Evolutionary conservation across 1,140 invertebrate species (phyloP), one percentile per base, ranked within the genome.

Genomic region (Hylaeus anthracinus): DNA sequence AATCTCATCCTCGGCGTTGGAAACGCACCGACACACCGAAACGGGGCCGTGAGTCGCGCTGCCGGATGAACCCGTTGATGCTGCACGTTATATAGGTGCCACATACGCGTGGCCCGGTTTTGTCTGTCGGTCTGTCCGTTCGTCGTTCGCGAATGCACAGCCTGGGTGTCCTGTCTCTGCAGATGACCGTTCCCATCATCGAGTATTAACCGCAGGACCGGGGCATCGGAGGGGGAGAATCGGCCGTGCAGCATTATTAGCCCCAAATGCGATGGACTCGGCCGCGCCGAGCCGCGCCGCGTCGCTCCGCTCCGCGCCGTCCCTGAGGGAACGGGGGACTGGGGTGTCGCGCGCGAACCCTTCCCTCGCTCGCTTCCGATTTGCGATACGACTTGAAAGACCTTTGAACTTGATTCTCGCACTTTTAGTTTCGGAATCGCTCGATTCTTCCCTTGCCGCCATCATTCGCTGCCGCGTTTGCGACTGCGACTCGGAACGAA

Each of bases 101-200:
- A 90, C 89, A 91, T 86, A 90, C 90, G 90, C 89, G 90, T 92
- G 92, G 91, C 91, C 87, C 90, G 88, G 80, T 93, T 92, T 92
- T 91, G 89, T 90, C 89, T 77, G 86, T 87, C 87, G 83, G 85
- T 89, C 78, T 67, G 81, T 87, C 81, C 84, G 72, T 87, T 64
- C 86, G 80, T 86, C 86, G 81, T 85, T 88, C 90, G 86, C 89
- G 90, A 91, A 92, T 91, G 90, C 88, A 91, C 88, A 90, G 88
- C 85, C 88, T 86, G 90, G 88, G 88, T 79, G 77, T 92, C 86
- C 90, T 93, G 91, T 93, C 92, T 93, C 93, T 93, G 93, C 93
- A 93, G 92, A 93, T 93, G 93, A 93, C 93, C 92, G 93, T 93
- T 93, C 93, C 92, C 92, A 93, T 93, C 93, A 93, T 93, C 92